Evolutionary conservation across 1,140 invertebrate genomes (phyloP).

Genomic region (Sitobion miscanthi): DNA sequence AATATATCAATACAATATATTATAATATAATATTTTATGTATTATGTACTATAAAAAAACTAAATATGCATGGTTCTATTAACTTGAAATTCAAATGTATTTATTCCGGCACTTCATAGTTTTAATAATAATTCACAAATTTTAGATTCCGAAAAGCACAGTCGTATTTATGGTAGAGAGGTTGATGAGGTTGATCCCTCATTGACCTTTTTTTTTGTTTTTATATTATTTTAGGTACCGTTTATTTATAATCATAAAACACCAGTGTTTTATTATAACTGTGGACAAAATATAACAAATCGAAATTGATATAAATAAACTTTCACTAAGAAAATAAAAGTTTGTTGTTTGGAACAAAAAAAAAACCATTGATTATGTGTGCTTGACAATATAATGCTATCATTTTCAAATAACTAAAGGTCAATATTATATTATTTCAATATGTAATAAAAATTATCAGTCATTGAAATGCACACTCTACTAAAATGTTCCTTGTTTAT

Average conservation of each 20-base stretch:
- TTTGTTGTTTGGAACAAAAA: background rate
- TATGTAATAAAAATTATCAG: slow-evolving; percentile 5
- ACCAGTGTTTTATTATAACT: background rate
- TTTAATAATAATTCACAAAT: background rate
- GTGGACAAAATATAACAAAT: background rate
- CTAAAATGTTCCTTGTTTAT: background rate
- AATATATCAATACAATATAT: background rate
- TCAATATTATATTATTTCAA: slow-evolving; percentile 19
- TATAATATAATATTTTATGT: background rate
- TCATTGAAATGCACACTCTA: background rate
- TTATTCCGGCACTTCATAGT: background rate
- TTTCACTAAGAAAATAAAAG: background rate
- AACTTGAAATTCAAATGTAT: background rate
- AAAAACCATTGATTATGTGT: background rate
- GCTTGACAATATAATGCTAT: background rate
- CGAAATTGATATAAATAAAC: background rate
- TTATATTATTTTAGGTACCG: background rate
- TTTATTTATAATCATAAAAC: background rate
- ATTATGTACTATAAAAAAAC: background rate
- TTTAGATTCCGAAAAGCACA: background rate
- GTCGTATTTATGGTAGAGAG: background rate
- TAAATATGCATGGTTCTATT: background rate
- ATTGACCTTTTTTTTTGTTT: background rate
- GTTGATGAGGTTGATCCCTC: background rate
- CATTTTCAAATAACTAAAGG: background rate